Base-by-base conservation (phyloP, 2,888 invertebrate genomes). In the Deroplatys truncata region DNA sequence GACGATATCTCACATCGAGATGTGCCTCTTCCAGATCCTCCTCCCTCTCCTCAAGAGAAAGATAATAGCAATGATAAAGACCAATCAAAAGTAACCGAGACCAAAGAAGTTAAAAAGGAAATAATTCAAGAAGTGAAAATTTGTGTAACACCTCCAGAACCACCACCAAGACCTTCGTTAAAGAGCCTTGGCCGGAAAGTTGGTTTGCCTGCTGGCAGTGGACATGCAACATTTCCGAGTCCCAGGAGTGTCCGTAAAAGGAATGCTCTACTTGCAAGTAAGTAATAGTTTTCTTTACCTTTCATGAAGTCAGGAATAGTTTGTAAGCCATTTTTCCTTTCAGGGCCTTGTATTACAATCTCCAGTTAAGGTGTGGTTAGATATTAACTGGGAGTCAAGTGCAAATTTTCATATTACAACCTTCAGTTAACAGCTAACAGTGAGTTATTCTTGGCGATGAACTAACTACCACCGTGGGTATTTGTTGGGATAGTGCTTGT, bases 231-330 rank as follows among this genome's bases (percentile, higher is more conserved):
- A 15, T 56, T 90, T 20, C 89, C 90, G 15, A 91, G 91, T 49
- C 91, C 91, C 7, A 84, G 91, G 13, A 91, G 92, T 28, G 90
- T 92, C 28, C 90, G 96, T 92, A 97, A 97, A 94, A 96, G 96
- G 92, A 97, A 96, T 92, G 96, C 96, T 35, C 94, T 97, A 72
- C 94, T 97, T 72, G 96, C 96, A 83, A 97, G 96, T 97, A 92
- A 95, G 96, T 95, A 35, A 28, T 82, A 56, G 16, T 28, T 72
- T 43, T n/a, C 43, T 29, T 29, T 85, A 29, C 85, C 16, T 28
- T 29, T 35, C n/a, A 85, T 85, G 35, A 85, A 43, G 43, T 13
- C 43, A 43, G 35, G 9, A 9, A 35, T 43, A 10, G 13, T 13
- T 43, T 43, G 1, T 13, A 43, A 13, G 13, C 2, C 43, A 43